A percentile compares a stretch with the other conserved stretches of the same genome.
Conservation (phyloP, 2,113 vertebrate species). For the Ammodramus savannarum region DNA sequence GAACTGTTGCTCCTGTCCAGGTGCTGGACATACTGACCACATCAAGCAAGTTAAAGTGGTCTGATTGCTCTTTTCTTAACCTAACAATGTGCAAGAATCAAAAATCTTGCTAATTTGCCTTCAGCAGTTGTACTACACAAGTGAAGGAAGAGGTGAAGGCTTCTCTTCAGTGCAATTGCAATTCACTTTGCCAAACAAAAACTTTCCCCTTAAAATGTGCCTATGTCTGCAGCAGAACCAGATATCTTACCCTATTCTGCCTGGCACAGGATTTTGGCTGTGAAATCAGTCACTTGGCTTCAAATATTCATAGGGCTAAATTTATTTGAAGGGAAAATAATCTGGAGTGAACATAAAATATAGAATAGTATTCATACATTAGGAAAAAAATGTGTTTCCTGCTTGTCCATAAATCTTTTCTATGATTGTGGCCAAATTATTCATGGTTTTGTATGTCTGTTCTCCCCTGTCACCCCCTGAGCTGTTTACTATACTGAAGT, state of each 20-base stretch:
- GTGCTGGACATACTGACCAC: neutral
- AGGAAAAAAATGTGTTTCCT: neutral
- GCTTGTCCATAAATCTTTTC: neutral
- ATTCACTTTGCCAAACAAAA: conserved; percentile 27
- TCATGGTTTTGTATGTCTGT: neutral
- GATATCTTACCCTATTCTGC: neutral
- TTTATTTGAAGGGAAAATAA: conserved; percentile 22
- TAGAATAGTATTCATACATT: neutral
- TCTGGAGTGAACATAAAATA: neutral
- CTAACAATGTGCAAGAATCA: neutral
- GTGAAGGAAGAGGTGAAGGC: neutral
- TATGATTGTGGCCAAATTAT: neutral
- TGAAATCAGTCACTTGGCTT: conserved; percentile 29
- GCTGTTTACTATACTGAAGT: neutral
- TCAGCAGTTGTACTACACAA: neutral
- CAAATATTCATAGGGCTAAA: conserved; percentile 12
- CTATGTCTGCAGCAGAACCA: neutral
- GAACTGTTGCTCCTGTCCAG: neutral
- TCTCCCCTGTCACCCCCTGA: neutral
- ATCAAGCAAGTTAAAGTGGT: neutral
- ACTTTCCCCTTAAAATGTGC: neutral
- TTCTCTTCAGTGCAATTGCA: neutral
- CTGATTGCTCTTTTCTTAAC: neutral
- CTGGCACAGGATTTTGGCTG: conserved; percentile 36
- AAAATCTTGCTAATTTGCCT: neutral